Evolutionary conservation across 1,140 invertebrate genomes (phyloP), one percentile per base, ranked within the genome.

Genomic region (Lanistes nyassanus): DNA sequence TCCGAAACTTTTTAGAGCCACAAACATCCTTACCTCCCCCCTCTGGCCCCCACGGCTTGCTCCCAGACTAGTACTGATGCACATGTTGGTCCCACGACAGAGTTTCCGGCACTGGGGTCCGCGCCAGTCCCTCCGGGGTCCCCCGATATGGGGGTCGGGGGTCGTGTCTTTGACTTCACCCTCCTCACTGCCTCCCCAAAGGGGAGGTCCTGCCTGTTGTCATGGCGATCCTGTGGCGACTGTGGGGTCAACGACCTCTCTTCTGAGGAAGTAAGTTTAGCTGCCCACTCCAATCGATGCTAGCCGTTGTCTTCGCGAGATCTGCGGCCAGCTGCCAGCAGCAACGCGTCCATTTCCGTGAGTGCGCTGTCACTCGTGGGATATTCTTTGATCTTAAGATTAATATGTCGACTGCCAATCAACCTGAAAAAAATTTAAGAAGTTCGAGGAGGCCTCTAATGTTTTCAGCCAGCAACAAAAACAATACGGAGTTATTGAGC

Each of bases 221-320:
- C 78, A 66, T 84, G 82, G 82, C 78, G 80, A 72, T 73, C 81
- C 56, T 84, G 83, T 74, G 72, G 79, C 58, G 83, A 84, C n/a
- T 84, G 83, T 79, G 80, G 78, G 0, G 71, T 76, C n/a, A 77
- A 79, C 53, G 78, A 81, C 64, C 53, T 74, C 23, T 83, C 81
- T 5, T 81, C 81, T 47, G 81, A 83, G 42, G 83, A 79, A 77
- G 83, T 84, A 78, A 73, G 79, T 69, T 23, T 47, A 47, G 42
- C 42, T 47, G 42, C 42, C 42, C 42, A 16, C 42, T 47, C 42
- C 42, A 47, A 16, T 13, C 19, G 42, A 6, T 16, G 9, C 19
- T 47, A 13, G 42, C 42, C 42, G 9, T 47, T 16, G 42, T 47
- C 42, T 16, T 16, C 19, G 2, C 9, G 42, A 47, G 42, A 47